Evolutionary conservation across 2,113 vertebrate genomes (phyloP).

Genomic region (Crotalus helleri): DNA sequence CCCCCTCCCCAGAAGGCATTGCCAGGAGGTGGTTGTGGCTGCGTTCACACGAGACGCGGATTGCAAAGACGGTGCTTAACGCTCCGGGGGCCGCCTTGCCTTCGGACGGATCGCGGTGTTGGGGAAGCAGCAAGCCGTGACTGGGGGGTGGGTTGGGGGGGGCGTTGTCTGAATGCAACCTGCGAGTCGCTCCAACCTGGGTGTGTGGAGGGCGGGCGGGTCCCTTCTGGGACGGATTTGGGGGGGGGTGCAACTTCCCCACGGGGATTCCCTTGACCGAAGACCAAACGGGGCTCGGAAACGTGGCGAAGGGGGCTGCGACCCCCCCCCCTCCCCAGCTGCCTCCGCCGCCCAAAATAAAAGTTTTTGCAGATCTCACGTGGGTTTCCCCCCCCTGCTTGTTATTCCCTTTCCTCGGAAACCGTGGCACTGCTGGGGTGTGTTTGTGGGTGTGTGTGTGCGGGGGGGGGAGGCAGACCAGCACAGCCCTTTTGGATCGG

Average conservation of each 20-base stretch:
- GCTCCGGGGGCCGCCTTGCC: too few relatives aligned
- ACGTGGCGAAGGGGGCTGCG: too few relatives aligned
- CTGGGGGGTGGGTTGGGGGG: not conserved
- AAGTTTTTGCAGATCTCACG: not conserved
- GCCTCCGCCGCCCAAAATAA: not conserved
- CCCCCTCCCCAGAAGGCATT: not conserved
- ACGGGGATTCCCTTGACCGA: too few relatives aligned
- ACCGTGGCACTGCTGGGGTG: not conserved
- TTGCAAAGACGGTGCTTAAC: not conserved
- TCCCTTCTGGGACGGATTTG: not conserved
- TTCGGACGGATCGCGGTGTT: too few relatives aligned
- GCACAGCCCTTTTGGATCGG: not conserved
- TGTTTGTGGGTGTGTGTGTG: too few relatives aligned
- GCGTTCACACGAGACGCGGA: not conserved
- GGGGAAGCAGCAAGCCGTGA: too few relatives aligned
- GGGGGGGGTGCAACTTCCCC: too few relatives aligned
- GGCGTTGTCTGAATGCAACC: not conserved
- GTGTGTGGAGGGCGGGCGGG: not conserved
- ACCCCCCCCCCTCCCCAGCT: too few relatives aligned
- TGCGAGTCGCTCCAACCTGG: not conserved
- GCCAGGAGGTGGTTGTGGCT: not conserved
- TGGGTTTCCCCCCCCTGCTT: accelerated
- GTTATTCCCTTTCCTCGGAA: not conserved
- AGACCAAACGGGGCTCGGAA: too few relatives aligned
- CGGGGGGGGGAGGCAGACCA: not conserved